phyloP scores from a whole-genome alignment of 2,113 vertebrate genomes.

The Vireo altiloquus region DNA sequence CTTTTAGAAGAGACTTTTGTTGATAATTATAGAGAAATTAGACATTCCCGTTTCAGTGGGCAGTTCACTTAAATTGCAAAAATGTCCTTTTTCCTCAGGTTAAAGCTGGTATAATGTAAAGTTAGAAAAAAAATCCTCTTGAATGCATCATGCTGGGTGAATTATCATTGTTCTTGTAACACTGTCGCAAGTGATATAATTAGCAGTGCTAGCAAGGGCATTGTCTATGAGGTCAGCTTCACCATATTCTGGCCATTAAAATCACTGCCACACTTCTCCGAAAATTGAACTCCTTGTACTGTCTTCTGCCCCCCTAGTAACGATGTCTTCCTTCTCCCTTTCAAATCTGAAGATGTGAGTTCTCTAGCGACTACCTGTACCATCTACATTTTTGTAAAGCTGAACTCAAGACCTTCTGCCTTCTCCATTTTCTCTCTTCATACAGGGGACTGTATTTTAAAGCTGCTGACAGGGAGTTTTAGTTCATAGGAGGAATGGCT shows the following conservation, averaged over 20 bases:
- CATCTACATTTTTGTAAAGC: neutral
- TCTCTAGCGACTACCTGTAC: neutral
- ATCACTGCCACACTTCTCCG: neutral
- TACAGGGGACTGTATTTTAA: neutral
- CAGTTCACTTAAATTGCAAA: neutral
- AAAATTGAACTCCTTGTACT: slow-evolving; percentile 17
- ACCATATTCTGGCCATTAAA: neutral
- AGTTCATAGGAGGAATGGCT: neutral
- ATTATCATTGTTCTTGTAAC: slow-evolving; percentile 15
- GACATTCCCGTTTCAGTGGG: neutral
- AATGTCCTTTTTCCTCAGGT: neutral
- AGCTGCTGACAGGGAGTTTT: neutral
- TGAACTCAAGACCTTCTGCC: neutral
- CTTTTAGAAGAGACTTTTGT: neutral
- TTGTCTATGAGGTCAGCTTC: neutral
- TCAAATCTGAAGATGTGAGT: neutral
- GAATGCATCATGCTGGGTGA: slow-evolving; percentile 8
- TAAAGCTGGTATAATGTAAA: slow-evolving; percentile 9
- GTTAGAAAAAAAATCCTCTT: neutral
- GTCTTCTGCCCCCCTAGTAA: neutral
- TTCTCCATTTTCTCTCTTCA: neutral
- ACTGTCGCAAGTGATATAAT: slow-evolving; percentile 16
- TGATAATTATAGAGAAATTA: slow-evolving; percentile 6
- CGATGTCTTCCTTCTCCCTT: neutral
- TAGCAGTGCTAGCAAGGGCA: slow-evolving; percentile 18